A percentile compares a stretch with the other conserved stretches of the same genome.
Conservation (phyloP, 2,888 invertebrate species). For the Pristionchus mayeri region DNA sequence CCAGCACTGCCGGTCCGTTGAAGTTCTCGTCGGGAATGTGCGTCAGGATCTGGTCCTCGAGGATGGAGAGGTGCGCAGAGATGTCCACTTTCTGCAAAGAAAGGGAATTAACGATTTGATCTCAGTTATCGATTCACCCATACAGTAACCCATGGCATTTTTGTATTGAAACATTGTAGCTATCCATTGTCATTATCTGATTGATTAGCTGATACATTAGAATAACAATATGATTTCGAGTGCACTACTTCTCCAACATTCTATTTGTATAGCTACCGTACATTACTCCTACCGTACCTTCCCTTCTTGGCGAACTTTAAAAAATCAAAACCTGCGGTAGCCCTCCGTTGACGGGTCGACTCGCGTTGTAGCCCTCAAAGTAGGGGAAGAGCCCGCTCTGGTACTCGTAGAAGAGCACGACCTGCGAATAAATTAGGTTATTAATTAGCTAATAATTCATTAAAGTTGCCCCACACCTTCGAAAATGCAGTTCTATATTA, state of each 20-base stretch:
- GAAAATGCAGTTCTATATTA: too few relatives aligned
- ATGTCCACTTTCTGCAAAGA: slow-evolving; percentile 48
- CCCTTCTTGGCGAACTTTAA: too few relatives aligned
- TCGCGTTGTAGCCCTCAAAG: slow-evolving; percentile 51
- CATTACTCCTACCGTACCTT: background rate
- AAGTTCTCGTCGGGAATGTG: slow-evolving; percentile 59
- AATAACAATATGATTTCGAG: too few relatives aligned
- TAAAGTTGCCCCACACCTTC: too few relatives aligned
- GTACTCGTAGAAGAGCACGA: slow-evolving; percentile 62
- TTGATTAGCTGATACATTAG: too few relatives aligned
- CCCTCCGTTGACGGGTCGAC: slow-evolving; percentile 58
- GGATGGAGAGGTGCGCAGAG: slow-evolving; percentile 25
- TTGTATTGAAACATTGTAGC: too few relatives aligned
- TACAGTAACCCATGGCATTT: background rate
- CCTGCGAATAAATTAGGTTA: background rate
- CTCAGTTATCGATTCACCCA: background rate
- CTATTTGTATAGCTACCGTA: background rate
- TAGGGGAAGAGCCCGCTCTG: slow-evolving; percentile 60
- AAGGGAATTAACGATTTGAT: background rate
- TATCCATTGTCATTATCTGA: too few relatives aligned
- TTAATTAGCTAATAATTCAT: too few relatives aligned
- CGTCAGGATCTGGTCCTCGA: slow-evolving; percentile 46
- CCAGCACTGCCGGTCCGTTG: slow-evolving; percentile 60
- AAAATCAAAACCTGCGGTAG: slow-evolving; percentile 64
- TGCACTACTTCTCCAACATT: too few relatives aligned